Evolutionary conservation across 2,888 invertebrate genomes (phyloP), one percentile per base, ranked within the genome.

Genomic region (Pseudanteris insignis): DNA sequence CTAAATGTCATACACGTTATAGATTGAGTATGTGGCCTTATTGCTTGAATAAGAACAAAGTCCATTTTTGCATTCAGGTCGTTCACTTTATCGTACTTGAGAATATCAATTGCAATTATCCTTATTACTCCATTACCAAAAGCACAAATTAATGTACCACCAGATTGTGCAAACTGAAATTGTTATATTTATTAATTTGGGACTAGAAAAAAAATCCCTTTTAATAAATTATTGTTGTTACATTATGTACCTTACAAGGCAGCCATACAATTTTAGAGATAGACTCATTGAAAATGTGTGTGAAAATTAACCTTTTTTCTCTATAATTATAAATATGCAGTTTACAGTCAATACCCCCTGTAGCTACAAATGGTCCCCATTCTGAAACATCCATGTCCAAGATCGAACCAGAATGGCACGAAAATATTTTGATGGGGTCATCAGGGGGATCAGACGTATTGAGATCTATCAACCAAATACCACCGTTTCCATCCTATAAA

Each of bases 401-500:
- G 0, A 95, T 84, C 1, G 84, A 81, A 0, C 94, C 93, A 0
- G 92, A 90, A 69, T 94, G 94, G 66, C 87, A 89, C 0, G 86
- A 86, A 65, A 89, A 84, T 1, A 86, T 75, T 66, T 83, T 82
- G 8, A 70, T 61, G 0, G 87, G 82, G 1, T 81, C 73, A 18
- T 74, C 72, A n/a, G 82, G 81, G 3, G 78, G 78, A 26, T 68
- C 64, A 25, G 41, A 58, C 32, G 84, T 85, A 10, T 85, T 85
- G 2, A 91, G 78, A 69, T 90, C 89, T 30, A 89, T 83, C 25
- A 84, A 76, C 90, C 91, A 91, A 36, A 95, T 83, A 1, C 92
- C 93, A 7, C 94, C 94, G 63, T 88, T 89, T 1, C 89, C 91
- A 81, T 95, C 95, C 91, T 93, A 24, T 10, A 25, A 38, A 30